Conservation (phyloP, 2,797 vertebrate genomes). For the Thunnus albacares region DNA sequence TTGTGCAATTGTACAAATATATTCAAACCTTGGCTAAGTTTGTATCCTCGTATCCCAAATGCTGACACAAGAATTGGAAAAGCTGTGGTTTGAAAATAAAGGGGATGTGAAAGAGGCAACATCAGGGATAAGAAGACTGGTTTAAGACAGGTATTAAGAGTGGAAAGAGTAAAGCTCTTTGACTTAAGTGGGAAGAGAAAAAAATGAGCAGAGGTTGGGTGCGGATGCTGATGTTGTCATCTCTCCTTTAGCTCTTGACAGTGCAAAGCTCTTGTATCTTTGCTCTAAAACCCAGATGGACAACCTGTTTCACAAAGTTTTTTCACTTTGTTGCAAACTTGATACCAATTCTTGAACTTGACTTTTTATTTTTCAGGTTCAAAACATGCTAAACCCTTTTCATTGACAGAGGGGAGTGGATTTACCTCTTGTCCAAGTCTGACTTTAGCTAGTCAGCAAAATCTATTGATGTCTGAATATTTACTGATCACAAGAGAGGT, state of each 20-base stretch:
- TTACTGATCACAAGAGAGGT: slow-evolving; percentile 13
- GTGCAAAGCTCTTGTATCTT: neutral
- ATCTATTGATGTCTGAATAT: slow-evolving; percentile 20
- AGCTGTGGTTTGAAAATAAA: slow-evolving; percentile 18
- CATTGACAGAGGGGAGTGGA: neutral
- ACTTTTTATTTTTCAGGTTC: slow-evolving; percentile 2
- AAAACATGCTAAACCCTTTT: slow-evolving; percentile 1
- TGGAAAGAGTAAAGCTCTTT: slow-evolving; percentile 7
- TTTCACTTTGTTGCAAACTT: neutral
- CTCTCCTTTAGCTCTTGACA: slow-evolving; percentile 6
- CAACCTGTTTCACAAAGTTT: neutral
- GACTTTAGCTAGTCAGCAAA: slow-evolving; percentile 14
- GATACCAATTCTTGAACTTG: neutral
- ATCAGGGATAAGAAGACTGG: neutral
- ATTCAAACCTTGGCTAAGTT: neutral
- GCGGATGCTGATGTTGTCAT: slow-evolving; percentile 6
- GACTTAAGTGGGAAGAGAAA: neutral
- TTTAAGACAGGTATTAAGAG: slow-evolving; percentile 3
- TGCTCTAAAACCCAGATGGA: neutral
- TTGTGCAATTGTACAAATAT: slow-evolving; percentile 23
- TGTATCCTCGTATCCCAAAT: neutral
- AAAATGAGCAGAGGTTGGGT: neutral
- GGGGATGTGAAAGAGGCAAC: slow-evolving; percentile 2
- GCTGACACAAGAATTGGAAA: slow-evolving; percentile 21
- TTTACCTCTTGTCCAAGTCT: neutral